Evolutionary conservation across 2,888 invertebrate species (phyloP).

Genomic region (Sceliomorpha sp.): DNA sequence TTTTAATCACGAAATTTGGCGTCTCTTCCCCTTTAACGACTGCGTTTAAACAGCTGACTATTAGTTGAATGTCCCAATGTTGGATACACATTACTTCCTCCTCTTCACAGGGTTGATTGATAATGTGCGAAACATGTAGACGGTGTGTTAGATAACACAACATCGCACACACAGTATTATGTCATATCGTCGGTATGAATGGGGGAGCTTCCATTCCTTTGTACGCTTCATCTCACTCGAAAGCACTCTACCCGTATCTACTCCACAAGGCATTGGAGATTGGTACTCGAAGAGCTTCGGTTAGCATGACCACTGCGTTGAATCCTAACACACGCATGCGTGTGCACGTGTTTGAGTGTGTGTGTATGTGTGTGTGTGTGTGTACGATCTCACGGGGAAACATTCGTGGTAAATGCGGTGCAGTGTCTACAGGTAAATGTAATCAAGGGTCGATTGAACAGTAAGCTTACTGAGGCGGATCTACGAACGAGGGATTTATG

Average conservation of each 20-base stretch:
- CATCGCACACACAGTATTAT: constrained; percentile 10
- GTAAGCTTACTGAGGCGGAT: constrained; percentile 57
- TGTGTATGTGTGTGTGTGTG: no score
- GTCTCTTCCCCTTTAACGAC: no score
- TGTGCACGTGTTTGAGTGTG: no score
- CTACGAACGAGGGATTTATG: constrained; percentile 26
- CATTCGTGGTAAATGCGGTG: constrained; percentile 53
- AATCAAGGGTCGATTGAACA: constrained; percentile 72
- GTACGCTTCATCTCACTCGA: constrained; percentile 40
- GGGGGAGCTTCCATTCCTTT: constrained; percentile 39
- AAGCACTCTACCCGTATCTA: constrained; percentile 45
- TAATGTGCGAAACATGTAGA: constrained; percentile 7
- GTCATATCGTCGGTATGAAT: constrained; percentile 27
- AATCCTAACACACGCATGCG: constrained; percentile 44
- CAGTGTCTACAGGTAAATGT: constrained; percentile 70
- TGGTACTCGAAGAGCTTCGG: constrained; percentile 64
- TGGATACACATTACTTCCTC: not conserved
- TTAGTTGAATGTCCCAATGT: no score
- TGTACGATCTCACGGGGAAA: constrained; percentile 51
- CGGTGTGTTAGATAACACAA: constrained; percentile 11
- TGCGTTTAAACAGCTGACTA: no score
- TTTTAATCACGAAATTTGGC: no score
- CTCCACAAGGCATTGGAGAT: constrained; percentile 59
- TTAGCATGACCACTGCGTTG: constrained; percentile 59
- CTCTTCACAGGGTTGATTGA: constrained; percentile 4